phyloP scores from a whole-genome alignment of 92 coral and sea anemone genomes.

The Virgularia gustaviana region DNA sequence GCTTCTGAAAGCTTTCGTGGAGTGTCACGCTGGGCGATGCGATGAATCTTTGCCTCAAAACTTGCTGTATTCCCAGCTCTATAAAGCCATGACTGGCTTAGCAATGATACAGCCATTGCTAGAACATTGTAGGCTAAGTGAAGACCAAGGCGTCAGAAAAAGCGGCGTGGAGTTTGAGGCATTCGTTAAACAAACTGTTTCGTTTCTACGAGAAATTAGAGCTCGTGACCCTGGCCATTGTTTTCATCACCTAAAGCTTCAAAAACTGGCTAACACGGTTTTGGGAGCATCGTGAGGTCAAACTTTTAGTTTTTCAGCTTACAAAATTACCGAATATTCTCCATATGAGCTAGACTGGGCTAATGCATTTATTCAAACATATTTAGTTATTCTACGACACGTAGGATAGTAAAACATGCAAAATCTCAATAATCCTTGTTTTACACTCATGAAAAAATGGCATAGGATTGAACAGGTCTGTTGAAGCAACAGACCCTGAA shows the following conservation, averaged over 20 bases:
- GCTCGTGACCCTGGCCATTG: neutral
- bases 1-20: neutral
- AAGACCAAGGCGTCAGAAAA: neutral
- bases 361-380: too few species aligned
- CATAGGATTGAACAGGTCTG: too few species aligned
- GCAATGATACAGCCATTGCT: neutral
- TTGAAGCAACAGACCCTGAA: too few species aligned
- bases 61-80: neutral
- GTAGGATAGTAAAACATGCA: too few species aligned
- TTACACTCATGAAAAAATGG: neutral
- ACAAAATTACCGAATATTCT: too few species aligned
- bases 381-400: too few species aligned
- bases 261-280: neutral
- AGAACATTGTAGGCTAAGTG: neutral
- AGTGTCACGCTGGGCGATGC: neutral
- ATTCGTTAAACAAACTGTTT: neutral
- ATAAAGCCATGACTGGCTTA: slow-evolving; percentile 1
- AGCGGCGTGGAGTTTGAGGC: neutral
- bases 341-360: too few species aligned
- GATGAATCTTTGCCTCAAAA: slow-evolving; percentile 13
- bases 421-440: neutral
- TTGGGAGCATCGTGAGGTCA: neutral
- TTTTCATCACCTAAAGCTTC: slow-evolving; percentile 15
- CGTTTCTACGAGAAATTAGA: slow-evolving; percentile 8
- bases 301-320: neutral